These are phyloP conservation scores for Scaptodrosophila lebanonensis DNA, from an alignment of 1,140 invertebrate genomes.

Conservation along the genomic window DNA sequence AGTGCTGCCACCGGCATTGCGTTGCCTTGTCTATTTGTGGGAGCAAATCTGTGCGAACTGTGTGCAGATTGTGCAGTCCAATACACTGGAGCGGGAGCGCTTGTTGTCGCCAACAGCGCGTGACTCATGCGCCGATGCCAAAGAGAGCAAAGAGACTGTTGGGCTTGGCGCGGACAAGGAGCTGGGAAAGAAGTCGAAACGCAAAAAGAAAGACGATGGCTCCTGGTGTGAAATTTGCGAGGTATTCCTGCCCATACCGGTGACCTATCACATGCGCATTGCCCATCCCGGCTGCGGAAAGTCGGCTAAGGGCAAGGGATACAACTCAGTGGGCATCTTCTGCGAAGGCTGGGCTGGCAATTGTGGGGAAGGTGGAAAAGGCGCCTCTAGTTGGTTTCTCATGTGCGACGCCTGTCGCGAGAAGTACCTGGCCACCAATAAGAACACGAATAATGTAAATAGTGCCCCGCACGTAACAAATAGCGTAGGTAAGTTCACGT, in stretches of 20 bases:
- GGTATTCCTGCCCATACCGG: constrained; percentile 82
- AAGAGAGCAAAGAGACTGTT: too few species aligned
- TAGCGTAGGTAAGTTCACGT: constrained; percentile 35
- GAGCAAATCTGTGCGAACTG: constrained; percentile 88
- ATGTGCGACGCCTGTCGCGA: constrained; percentile 93
- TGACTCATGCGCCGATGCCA: constrained; percentile 9
- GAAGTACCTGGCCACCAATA: constrained; percentile 84
- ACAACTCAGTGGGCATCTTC: constrained; percentile 90
- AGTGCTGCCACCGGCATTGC: constrained; percentile 90
- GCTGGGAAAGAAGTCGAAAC: constrained; percentile 78
- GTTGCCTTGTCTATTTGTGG: constrained; percentile 90
- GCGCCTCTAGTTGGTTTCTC: constrained; percentile 91
- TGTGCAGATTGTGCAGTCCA: constrained; percentile 79
- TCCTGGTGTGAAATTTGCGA: constrained; percentile 91
- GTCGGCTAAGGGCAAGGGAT: constrained; percentile 89
- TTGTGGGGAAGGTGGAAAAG: constrained; percentile 91
- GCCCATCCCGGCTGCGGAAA: constrained; percentile 93
- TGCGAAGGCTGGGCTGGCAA: constrained; percentile 92
- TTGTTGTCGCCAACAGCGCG: constrained; percentile 30
- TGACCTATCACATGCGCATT: constrained; percentile 94
- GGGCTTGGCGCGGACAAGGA: constrained; percentile 69
- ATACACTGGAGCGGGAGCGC: constrained; percentile 60
- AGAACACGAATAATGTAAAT: constrained; percentile 69
- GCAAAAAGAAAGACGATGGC: constrained; percentile 80
- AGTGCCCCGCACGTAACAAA: constrained; percentile 28